phyloP scores from a whole-genome alignment of 2,113 vertebrate genomes.

The Peromyscus maniculatus region DNA sequence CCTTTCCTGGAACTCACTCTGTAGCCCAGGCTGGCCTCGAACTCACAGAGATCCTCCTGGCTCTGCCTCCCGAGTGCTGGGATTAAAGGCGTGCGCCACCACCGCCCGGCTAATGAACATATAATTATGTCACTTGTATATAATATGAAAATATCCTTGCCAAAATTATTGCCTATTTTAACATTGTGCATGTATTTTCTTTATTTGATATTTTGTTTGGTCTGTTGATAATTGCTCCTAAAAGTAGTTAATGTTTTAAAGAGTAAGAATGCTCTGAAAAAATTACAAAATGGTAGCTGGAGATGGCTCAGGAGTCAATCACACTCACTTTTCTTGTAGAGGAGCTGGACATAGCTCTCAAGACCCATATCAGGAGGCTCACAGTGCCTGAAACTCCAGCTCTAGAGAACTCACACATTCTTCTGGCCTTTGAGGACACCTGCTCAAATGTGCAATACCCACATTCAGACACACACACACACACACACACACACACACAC shows the following conservation, averaged over 20 bases:
- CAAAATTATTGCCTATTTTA: background rate
- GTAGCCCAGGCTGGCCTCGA: no score
- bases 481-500: background rate
- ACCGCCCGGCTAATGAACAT: background rate
- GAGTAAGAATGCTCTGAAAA: background rate
- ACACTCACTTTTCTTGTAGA: background rate
- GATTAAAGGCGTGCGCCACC: no score
- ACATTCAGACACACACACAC: background rate
- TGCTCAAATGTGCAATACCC: background rate
- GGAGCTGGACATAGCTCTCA: background rate
- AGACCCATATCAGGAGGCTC: background rate
- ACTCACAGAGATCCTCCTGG: no score
- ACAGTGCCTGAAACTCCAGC: background rate
- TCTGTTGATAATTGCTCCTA: background rate
- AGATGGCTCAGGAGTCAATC: background rate
- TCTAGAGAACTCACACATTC: background rate
- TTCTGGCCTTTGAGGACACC: background rate
- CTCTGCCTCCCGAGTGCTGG: no score
- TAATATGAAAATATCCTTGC: constrained; percentile 1
- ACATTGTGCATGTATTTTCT: constrained; percentile 22
- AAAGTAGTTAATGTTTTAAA: background rate
- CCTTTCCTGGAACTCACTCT: no score
- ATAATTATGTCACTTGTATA: background rate
- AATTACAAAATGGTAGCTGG: background rate
- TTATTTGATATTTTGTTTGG: constrained; percentile 27